A percentile compares a stretch with the other conserved stretches of the same genome.
Conservation (phyloP, 1,140 invertebrate species). For the Drosophila pandora region DNA sequence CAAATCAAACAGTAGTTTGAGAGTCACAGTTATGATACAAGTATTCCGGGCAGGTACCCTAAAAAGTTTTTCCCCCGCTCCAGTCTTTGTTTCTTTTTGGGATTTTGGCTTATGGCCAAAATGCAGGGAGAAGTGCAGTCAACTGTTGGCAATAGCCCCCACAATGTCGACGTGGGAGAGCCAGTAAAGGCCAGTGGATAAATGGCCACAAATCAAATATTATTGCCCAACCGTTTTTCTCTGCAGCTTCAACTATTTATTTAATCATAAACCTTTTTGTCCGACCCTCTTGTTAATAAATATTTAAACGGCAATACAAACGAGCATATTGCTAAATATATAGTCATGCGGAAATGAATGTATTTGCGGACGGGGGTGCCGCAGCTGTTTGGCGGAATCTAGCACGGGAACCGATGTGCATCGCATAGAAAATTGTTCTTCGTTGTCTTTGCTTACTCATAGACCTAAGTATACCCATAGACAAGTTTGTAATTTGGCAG, state of each 20-base stretch:
- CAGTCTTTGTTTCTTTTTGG: background rate
- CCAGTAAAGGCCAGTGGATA: slow-evolving; percentile 26
- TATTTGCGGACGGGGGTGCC: slow-evolving; percentile 29
- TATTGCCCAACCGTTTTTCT: slow-evolving; percentile 53
- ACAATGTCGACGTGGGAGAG: slow-evolving; percentile 22
- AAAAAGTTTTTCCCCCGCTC: slow-evolving; percentile 6
- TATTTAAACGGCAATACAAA: slow-evolving; percentile 56
- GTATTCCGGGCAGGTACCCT: slow-evolving; percentile 24
- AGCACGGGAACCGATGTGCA: slow-evolving; percentile 41
- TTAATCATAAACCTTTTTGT: slow-evolving; percentile 50
- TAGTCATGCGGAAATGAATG: slow-evolving; percentile 71
- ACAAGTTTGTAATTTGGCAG: slow-evolving; percentile 54
- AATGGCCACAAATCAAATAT: slow-evolving; percentile 70
- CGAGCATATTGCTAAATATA: slow-evolving; percentile 50
- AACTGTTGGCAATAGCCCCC: slow-evolving; percentile 52
- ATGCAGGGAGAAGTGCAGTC: slow-evolving; percentile 60
- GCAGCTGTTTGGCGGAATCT: slow-evolving; percentile 47
- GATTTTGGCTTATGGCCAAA: slow-evolving; percentile 49
- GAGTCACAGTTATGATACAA: slow-evolving; percentile 59
- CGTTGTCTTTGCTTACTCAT: slow-evolving; percentile 36
- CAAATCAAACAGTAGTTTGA: slow-evolving; percentile 72
- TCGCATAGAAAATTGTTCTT: slow-evolving; percentile 25
- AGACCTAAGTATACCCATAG: slow-evolving; percentile 26
- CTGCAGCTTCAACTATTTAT: slow-evolving; percentile 45
- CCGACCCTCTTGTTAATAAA: slow-evolving; percentile 56